Conservation (phyloP, 2,113 vertebrate species). For the Malurus elegans region DNA sequence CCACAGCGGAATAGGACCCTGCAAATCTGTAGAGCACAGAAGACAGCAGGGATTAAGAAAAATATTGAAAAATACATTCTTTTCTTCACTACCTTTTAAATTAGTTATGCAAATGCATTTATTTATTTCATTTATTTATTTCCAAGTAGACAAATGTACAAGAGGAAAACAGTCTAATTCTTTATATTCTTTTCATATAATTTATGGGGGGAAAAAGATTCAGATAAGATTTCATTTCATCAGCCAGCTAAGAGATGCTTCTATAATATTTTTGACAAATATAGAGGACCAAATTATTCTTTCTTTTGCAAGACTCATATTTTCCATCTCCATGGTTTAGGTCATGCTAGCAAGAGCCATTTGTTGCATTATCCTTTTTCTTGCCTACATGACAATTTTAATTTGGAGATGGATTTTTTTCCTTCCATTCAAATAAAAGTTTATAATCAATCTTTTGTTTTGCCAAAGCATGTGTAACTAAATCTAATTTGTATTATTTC, state of each 20-base stretch:
- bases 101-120: not conserved
- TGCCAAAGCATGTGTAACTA: conserved; percentile 24
- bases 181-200: not conserved
- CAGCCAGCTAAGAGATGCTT: not conserved
- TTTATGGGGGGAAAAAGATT: not conserved
- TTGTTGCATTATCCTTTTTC: not conserved
- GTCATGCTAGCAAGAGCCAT: not conserved
- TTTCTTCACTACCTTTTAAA: not conserved
- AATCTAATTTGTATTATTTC: not conserved
- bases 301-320: not conserved
- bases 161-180: not conserved
- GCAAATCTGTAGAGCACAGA: not conserved
- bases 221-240: not conserved
- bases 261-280: not conserved
- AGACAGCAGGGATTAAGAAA: not conserved
- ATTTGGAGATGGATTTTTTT: conserved; percentile 40
- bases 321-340: not conserved
- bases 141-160: not conserved
- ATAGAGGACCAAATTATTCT: not conserved
- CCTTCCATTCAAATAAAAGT: conserved; percentile 42
- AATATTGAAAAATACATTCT: not conserved
- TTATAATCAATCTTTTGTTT: conserved; percentile 42
- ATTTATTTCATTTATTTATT: not conserved
- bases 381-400: conserved; percentile 37
- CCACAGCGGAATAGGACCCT: not conserved